phyloP scores from a whole-genome alignment of 2,113 vertebrate species.

The Chloebia gouldiae region DNA sequence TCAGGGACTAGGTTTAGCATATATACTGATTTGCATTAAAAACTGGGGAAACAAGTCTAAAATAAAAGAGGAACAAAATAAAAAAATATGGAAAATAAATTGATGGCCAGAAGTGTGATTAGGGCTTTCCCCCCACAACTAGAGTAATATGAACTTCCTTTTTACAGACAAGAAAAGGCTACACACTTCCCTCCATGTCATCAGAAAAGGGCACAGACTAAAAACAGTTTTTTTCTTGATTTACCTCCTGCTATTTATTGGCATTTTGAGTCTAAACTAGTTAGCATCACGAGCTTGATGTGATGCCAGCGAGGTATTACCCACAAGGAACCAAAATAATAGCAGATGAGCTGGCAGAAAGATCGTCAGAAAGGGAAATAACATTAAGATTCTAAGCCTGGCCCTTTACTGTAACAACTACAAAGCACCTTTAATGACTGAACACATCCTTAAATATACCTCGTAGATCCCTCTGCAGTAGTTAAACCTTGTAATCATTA shows the following conservation, averaged over 20 bases:
- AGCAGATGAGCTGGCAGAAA: slow-evolving; percentile 9
- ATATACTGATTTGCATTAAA: not conserved
- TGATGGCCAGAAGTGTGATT: not conserved
- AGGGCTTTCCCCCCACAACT: fast-evolving
- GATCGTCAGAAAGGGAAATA: not conserved
- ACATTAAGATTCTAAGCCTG: not conserved
- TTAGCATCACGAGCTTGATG: not conserved
- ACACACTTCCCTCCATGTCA: not conserved
- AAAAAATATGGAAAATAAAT: not conserved
- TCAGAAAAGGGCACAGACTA: not conserved
- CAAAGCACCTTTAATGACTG: not conserved
- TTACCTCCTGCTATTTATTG: not conserved
- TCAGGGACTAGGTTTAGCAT: not conserved
- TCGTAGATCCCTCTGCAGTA: not conserved
- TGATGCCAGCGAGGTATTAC: not conserved
- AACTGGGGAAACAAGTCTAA: not conserved
- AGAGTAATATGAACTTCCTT: not conserved
- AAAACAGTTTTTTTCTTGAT: not conserved
- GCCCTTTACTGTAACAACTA: not conserved
- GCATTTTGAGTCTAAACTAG: slow-evolving; percentile 1
- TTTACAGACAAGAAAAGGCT: not conserved
- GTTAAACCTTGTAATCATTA: not conserved
- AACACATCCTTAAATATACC: not conserved
- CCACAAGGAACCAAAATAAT: not conserved
- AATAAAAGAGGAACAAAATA: not conserved